A percentile compares a stretch with the other conserved stretches of the same genome.
These are phyloP conservation scores for Halocynthia roretzi DNA, from an alignment of 23 tunicate genomes.

Conservation along the genomic window DNA sequence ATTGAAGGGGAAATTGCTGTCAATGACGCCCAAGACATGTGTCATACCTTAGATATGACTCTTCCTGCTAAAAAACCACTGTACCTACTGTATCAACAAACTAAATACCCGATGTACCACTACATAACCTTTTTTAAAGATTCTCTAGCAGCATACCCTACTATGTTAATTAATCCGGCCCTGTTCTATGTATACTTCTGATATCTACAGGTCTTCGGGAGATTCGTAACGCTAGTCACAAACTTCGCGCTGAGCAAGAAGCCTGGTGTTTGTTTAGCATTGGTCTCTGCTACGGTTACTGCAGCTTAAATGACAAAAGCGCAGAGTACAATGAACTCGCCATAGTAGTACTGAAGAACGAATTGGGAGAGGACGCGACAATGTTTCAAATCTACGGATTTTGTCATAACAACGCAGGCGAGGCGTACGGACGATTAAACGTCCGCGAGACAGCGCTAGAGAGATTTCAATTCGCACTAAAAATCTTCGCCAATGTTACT, in stretches of 20 bases:
- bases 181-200: too few relatives aligned
- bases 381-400: not conserved
- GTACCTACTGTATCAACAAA: too few relatives aligned
- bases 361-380: not conserved
- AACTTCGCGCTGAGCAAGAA: not conserved
- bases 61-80: too few relatives aligned
- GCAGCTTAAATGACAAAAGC: not conserved
- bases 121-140: too few relatives aligned
- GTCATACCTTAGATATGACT: too few relatives aligned
- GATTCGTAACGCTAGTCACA: not conserved
- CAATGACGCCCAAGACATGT: too few relatives aligned
- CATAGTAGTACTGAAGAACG: not conserved
- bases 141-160: too few relatives aligned
- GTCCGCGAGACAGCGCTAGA: not conserved
- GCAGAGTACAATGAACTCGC: not conserved
- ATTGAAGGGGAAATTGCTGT: too few relatives aligned
- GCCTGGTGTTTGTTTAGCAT: constrained; percentile 9
- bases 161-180: too few relatives aligned
- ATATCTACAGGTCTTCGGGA: too few relatives aligned
- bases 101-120: too few relatives aligned
- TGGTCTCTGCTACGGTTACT: constrained; percentile 4
- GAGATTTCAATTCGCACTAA: not conserved
- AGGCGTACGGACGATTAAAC: not conserved
- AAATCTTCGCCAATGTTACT: not conserved
- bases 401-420: constrained; percentile 1